Percentiles rank a stretch among this genome's conserved stretches.
Evolutionary conservation across 1,140 invertebrate species (phyloP).

Genomic region (Drosophila micromelanica): DNA sequence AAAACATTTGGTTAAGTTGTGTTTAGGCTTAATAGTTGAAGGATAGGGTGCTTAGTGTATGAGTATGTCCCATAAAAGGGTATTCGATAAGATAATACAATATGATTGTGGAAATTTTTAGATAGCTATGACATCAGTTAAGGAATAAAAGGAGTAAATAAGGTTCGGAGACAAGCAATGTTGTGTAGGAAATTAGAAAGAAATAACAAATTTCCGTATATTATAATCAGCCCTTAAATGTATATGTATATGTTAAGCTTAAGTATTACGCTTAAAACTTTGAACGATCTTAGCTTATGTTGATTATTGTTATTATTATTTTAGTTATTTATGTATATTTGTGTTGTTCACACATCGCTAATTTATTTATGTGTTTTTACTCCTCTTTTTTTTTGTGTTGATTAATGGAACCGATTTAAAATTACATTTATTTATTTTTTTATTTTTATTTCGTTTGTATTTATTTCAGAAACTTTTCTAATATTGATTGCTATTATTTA

Average conservation of each 20-base stretch:
- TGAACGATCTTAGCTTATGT: constrained; percentile 47
- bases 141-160: neutral
- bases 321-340: constrained; percentile 25
- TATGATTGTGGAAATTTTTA: constrained; percentile 21
- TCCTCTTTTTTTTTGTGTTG: constrained; percentile 42
- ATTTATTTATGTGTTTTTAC: constrained; percentile 52
- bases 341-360: constrained; percentile 35
- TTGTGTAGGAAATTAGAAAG: constrained; percentile 9
- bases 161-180: neutral
- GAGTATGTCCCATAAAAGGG: constrained; percentile 20
- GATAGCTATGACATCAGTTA: neutral
- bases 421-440: constrained; percentile 62
- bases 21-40: constrained; percentile 25
- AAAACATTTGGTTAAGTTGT: constrained; percentile 23
- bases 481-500: constrained; percentile 49
- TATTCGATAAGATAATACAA: constrained; percentile 11
- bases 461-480: constrained; percentile 48
- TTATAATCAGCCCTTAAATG: constrained; percentile 84
- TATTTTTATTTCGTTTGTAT: constrained; percentile 8
- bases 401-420: constrained; percentile 65
- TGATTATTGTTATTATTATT: constrained; percentile 40
- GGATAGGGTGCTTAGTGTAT: constrained; percentile 24
- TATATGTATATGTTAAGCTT: constrained; percentile 62
- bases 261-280: constrained; percentile 38
- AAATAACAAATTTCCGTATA: constrained; percentile 79